These are phyloP conservation scores for Electrophaes corylata DNA, from an alignment of 2,888 invertebrate species.

Conservation along the genomic window DNA sequence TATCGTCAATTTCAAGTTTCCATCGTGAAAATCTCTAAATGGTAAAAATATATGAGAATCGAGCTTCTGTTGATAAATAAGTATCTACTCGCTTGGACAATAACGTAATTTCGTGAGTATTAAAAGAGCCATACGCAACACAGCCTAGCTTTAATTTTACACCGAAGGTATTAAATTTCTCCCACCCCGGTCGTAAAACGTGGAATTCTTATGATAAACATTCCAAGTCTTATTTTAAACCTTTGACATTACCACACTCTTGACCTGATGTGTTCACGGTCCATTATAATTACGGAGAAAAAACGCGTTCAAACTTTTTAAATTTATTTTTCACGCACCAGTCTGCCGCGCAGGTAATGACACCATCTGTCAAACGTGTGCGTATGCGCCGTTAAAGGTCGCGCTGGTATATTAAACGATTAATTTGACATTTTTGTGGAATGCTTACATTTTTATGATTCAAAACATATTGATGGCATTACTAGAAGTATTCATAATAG, in stretches of 20 bases:
- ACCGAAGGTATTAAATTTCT: slow-evolving; percentile 39
- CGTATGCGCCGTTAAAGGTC: slow-evolving; percentile 44
- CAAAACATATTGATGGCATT: slow-evolving; percentile 20
- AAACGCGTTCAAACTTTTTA: slow-evolving; percentile 47
- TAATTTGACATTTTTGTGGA: slow-evolving; percentile 34
- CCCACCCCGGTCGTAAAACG: slow-evolving; percentile 57
- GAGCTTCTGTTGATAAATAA: neutral
- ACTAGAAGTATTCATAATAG: neutral
- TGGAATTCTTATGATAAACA: slow-evolving; percentile 63
- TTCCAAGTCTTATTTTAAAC: slow-evolving; percentile 66
- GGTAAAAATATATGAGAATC: no score
- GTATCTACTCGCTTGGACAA: slow-evolving; percentile 1
- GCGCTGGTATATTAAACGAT: slow-evolving; percentile 34
- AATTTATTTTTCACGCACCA: slow-evolving; percentile 40
- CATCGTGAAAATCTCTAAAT: no score
- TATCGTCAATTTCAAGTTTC: no score
- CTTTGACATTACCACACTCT: slow-evolving; percentile 60
- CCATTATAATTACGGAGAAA: slow-evolving; percentile 56
- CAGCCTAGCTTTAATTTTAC: slow-evolving; percentile 39
- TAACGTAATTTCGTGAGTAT: slow-evolving; percentile 7
- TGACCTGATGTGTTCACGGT: slow-evolving; percentile 58
- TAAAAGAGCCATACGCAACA: slow-evolving; percentile 31
- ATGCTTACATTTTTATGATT: slow-evolving; percentile 33
- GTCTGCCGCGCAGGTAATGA: slow-evolving; percentile 49
- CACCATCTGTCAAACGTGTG: slow-evolving; percentile 54